Evolutionary conservation across 2,113 vertebrate genomes (phyloP), one percentile per base, ranked within the genome.

Genomic region (Dissostichus mawsoni): DNA sequence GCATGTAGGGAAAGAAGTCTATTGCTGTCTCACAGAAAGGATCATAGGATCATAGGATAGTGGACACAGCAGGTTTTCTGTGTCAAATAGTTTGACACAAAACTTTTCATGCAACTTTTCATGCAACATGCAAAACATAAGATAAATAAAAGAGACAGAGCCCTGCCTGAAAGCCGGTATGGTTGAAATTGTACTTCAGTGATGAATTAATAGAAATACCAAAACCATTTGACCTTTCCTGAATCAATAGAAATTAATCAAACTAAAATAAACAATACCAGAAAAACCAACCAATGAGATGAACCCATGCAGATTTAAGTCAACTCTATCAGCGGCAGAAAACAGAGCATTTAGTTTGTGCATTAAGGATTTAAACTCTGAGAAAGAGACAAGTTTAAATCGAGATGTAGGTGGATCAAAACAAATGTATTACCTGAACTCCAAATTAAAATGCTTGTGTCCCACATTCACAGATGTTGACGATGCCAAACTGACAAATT

Each of bases 401-500:
- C 9, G 3, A 11, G 18, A 25, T 45, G 13, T 7, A 17, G 12
- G 52, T 36, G 17, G 10, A 36, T 57, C n/a, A 65, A 55, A 53
- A 17, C 41, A 1, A 23, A 52, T 45, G 29, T 8, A 14, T 76
- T 1, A 47, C 53, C 62, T 6, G 50, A 70, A 67, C 5, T 47
- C 0, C 59, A 62, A 65, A 6, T 17, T 51, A 14, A 41, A 2
- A 0, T 25, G 44, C 63, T 56, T 29, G 5, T 81, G 47, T 81
- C 51, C 13, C 55, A 16, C 52, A 80, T 75, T 92, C 82, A 80
- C 90, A 99, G 98, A 99, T 94, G 95, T 99, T 11, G 96, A 98
- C 57, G 94, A 96, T 76, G 92, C 95, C 91, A 99, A 99, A 90
- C 96, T 98, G 63, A 95, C 96, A 59, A 94, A 96, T 82, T 97